Conservation (phyloP, 2,888 invertebrate genomes). For the Megalurothrips usitatus region DNA sequence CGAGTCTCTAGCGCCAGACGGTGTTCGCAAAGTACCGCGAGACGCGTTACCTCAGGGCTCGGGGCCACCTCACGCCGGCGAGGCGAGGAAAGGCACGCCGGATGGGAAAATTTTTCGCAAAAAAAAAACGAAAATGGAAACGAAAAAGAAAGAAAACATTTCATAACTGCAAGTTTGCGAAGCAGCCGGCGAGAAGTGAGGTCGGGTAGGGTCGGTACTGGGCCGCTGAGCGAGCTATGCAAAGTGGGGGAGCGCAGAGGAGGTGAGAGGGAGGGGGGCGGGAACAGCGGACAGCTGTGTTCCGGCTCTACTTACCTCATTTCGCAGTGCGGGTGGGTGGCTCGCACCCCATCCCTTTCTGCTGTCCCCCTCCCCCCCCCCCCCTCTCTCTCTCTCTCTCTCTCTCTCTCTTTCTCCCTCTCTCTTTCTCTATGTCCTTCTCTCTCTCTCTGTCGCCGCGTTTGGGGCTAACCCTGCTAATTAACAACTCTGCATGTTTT, state of each 20-base stretch:
- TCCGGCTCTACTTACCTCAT: not conserved
- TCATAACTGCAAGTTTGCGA: slow-evolving; percentile 14
- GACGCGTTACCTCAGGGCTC: no score
- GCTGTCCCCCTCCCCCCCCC: no score
- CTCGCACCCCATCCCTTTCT: not conserved
- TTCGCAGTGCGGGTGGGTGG: not conserved
- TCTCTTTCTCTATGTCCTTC: no score
- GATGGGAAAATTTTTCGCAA: not conserved
- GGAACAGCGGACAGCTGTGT: slow-evolving; percentile 2
- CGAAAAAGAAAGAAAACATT: not conserved
- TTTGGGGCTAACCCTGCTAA: slow-evolving; percentile 4
- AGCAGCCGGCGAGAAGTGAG: not conserved
- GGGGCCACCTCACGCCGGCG: no score
- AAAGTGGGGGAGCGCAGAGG: not conserved
- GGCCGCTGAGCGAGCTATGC: not conserved
- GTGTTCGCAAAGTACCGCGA: no score
- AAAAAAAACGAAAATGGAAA: not conserved
- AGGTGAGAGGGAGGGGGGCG: not conserved
- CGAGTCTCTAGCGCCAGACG: no score
- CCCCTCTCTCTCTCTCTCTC: no score
- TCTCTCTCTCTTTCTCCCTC: no score
- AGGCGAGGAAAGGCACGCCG: no score
- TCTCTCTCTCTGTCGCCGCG: not conserved
- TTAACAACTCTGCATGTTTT: slow-evolving; percentile 9
- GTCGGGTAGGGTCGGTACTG: not conserved